Evolutionary conservation across 2,888 invertebrate species (phyloP).

Genomic region (Deilephila elpenor): DNA sequence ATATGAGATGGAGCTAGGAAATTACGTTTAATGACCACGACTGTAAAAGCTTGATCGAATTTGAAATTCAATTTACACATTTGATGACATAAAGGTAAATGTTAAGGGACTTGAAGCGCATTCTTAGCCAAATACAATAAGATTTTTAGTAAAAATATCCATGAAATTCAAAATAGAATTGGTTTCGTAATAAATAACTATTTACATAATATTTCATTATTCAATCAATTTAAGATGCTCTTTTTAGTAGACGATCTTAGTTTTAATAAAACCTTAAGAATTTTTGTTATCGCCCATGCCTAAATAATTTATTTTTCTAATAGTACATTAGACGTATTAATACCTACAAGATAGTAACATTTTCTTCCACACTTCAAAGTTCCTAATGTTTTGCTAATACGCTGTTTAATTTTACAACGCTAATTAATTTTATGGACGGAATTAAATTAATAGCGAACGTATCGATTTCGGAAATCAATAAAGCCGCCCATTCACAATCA

Average conservation of each 20-base stretch:
- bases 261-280: too few species aligned
- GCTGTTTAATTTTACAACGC: slow-evolving; percentile 20
- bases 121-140: neutral
- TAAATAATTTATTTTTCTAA: too few species aligned
- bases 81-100: neutral
- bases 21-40: neutral
- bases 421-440: slow-evolving; percentile 46
- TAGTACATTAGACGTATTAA: too few species aligned
- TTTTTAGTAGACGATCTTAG: too few species aligned
- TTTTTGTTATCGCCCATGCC: too few species aligned
- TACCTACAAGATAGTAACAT: neutral
- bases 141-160: too few species aligned
- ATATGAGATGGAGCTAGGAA: neutral
- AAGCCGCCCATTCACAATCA: slow-evolving; percentile 71
- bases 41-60: slow-evolving; percentile 21
- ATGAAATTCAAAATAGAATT: too few species aligned
- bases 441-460: slow-evolving; percentile 55
- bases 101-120: neutral
- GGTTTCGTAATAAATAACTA: too few species aligned
- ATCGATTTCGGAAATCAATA: slow-evolving; percentile 64
- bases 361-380: neutral
- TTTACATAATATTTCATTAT: too few species aligned
- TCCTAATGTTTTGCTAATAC: slow-evolving; percentile 7
- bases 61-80: slow-evolving; percentile 3
- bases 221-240: neutral